Evolutionary conservation across 2,113 vertebrate genomes (phyloP), one percentile per base, ranked within the genome.

Genomic region (Halichoerus grypus): DNA sequence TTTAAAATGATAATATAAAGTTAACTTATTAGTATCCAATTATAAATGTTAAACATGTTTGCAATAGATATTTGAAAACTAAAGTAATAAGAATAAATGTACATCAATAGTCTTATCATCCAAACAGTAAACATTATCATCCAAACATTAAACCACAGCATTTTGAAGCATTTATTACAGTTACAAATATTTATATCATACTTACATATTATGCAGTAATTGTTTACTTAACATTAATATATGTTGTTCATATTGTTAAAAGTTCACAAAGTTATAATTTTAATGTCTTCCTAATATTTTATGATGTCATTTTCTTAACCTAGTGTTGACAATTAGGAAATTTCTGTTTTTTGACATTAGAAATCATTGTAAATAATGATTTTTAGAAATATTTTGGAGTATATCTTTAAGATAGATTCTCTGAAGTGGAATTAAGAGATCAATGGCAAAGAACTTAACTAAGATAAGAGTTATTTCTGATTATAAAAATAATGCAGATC

Each of bases 221-320:
- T 77, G 33, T 83, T 88, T 88, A n/a, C 5, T 71, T 91, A 80
- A 61, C 19, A 28, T 39, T 74, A 92, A 72, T 91, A 51, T 67
- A 24, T 26, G 85, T 10, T 69, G 77, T 88, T 86, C 14, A 18
- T 57, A 85, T 57, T 86, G 10, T n/a, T 49, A 76, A 89, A 95
- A 91, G 22, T 57, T 89, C 33, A 79, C 36, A 86, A 81, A 82
- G 39, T 65, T 55, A 1, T 79, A 65, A 69, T 57, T 86, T 94
- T 74, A 89, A 33, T 91, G 57, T 7, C 8, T 96, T 97, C 46
- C 39, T 95, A 83, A 49, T 87, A 93, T 88, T 76, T 88, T 88
- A 69, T n/a, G 24, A 69, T 86, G 7, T 21, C 59, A 49, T 87
- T 79, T 67, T 65, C 42, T 94, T 21, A 92, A 26, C 21, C 26